Base-by-base conservation (phyloP, 2,888 invertebrate species). In the Dioctria rufipes region DNA sequence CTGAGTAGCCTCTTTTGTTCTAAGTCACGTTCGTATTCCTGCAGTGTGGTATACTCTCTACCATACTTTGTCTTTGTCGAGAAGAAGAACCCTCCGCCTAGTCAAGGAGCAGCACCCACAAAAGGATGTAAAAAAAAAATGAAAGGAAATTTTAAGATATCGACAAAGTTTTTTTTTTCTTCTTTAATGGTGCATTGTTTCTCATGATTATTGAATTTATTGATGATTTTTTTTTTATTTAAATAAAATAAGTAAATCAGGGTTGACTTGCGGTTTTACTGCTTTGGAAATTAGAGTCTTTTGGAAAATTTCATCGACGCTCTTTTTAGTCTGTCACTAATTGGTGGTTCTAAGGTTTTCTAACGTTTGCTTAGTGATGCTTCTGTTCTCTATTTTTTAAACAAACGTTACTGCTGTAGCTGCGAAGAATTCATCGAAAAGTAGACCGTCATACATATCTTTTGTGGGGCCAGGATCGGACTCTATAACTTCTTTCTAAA, bases 1-100 rank as follows among this genome's bases (percentile, higher is more conserved):
- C 43, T 83, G 83, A 84, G 83, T 84, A 82, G 84, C 84, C 82
- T 84, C 84, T 84, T 84, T 84, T 84, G 84, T 84, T 84, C 83
- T 83, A 82, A 80, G 83, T 84, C 84, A 84, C 84, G 84, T 84
- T 80, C 83, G 81, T 71, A 25, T 4, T 81, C 80, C 78, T 83
- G 82, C 83, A 83, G 83, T 84, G 81, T 83, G 83, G 80, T 80
- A 63, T 65, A 39, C 51, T 66, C 51, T 40, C 39, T 25, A 51
- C 37, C 63, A 11, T 25, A 1, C 51, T 49, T 37, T 2, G 9
- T 25, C 63, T 63, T 77, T 63, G 63, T 63, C 13, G 63, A 25
- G 4, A 25, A 43, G 37, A 77, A 63, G 63, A 4, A 63, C 25
- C n/a, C 77, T 77, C 63, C 61, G 63, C 9, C 77, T 63, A 63